Percentiles rank a stretch among this genome's conserved stretches.
phyloP scores from a whole-genome alignment of 2,888 invertebrate species.

The Machimus atricapillus region DNA sequence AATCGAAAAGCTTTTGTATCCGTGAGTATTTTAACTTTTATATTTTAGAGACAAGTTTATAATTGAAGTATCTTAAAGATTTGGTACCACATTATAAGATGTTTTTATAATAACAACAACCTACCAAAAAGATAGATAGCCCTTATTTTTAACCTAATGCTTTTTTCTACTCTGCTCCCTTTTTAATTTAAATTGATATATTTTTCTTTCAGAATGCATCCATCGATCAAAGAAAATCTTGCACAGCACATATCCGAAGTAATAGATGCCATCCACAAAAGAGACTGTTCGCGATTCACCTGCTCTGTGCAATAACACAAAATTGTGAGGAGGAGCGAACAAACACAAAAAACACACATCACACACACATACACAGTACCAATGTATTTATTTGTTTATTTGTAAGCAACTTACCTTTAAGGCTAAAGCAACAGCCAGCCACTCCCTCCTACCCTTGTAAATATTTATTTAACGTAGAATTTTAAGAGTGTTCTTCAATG shows the following conservation, averaged over 20 bases:
- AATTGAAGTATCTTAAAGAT: background rate
- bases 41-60: background rate
- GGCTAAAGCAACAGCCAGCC: background rate
- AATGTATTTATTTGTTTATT: constrained; percentile 12
- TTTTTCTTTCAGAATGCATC: constrained; percentile 68
- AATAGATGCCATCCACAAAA: constrained; percentile 74
- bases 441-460: background rate
- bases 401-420: constrained; percentile 6
- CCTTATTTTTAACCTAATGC: too few relatives aligned
- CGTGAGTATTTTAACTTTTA: constrained; percentile 68
- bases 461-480: constrained; percentile 13
- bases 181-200: background rate
- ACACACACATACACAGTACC: background rate
- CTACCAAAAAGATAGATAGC: background rate
- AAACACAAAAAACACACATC: background rate
- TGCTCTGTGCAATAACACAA: background rate
- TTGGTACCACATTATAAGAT: background rate
- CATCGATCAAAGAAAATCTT: constrained; percentile 67
- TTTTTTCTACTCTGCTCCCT: too few relatives aligned
- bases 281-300: constrained; percentile 72
- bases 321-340: background rate
- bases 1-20: constrained; percentile 74
- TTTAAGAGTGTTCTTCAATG: background rate
- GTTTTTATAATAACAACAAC: background rate
- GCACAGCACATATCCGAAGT: constrained; percentile 76